Conservation (phyloP, 2,888 invertebrate species). For the Tromatobia lineatoria region DNA sequence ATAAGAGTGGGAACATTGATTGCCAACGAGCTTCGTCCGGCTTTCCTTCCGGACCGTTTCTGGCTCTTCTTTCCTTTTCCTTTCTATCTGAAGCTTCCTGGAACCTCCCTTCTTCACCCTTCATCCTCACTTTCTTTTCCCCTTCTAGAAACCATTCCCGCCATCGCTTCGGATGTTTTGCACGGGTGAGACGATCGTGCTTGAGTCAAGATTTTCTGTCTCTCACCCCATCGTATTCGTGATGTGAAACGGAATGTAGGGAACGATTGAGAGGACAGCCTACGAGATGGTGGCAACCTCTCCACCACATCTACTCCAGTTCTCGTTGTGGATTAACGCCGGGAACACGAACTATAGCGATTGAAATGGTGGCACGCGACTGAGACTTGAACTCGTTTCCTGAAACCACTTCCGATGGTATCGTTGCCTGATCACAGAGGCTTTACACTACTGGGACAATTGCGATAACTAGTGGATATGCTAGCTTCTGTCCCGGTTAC, state of each 20-base stretch:
- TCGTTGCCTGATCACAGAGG: not conserved
- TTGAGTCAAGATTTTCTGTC: constrained; percentile 45
- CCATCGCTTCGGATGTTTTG: constrained; percentile 60
- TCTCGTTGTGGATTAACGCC: constrained; percentile 27
- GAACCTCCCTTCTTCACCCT: constrained; percentile 55
- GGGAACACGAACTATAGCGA: constrained; percentile 14
- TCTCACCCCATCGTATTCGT: constrained; percentile 20
- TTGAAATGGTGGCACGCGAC: constrained; percentile 56
- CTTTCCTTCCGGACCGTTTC: constrained; percentile 59
- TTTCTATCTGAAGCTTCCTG: constrained; percentile 35
- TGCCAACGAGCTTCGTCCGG: constrained; percentile 81
- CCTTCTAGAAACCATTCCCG: constrained; percentile 64
- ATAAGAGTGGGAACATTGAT: constrained; percentile 83
- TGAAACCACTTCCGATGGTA: constrained; percentile 16
- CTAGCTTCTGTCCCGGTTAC: not conserved
- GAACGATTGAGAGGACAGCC: constrained; percentile 28
- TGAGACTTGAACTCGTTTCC: constrained; percentile 18
- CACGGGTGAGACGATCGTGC: constrained; percentile 48
- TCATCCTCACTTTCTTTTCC: constrained; percentile 62
- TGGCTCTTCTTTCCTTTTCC: constrained; percentile 6
- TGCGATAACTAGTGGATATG: not conserved
- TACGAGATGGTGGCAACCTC: not conserved
- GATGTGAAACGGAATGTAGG: constrained; percentile 48
- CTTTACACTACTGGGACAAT: not conserved
- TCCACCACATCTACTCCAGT: not conserved